These are phyloP conservation scores for Coptotermes formosanus DNA, from an alignment of 1,140 invertebrate genomes.

Conservation along the genomic window DNA sequence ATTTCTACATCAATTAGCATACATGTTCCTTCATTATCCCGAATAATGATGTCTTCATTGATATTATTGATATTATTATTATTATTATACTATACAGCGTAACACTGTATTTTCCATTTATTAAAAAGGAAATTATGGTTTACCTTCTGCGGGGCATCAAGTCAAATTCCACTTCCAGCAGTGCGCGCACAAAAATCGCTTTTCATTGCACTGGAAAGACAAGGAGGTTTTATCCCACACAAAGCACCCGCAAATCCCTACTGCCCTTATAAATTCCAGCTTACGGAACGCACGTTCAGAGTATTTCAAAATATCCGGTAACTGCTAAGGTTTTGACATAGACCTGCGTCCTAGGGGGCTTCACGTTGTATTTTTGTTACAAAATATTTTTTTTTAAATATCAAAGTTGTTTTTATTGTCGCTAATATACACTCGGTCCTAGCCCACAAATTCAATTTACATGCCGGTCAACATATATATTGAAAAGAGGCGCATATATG, in stretches of 20 bases:
- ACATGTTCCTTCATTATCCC: too few species aligned
- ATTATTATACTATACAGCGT: too few species aligned
- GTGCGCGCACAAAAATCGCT: too few species aligned
- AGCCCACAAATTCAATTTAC: neutral
- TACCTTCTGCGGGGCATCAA: too few species aligned
- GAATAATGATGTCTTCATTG: too few species aligned
- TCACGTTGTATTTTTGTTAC: neutral
- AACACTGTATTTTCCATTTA: too few species aligned
- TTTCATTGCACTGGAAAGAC: too few species aligned
- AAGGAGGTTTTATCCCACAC: neutral
- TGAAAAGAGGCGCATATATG: neutral
- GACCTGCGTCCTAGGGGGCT: neutral
- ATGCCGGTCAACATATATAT: neutral
- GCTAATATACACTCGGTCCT: neutral
- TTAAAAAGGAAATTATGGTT: too few species aligned
- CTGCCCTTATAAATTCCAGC: neutral
- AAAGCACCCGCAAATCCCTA: neutral
- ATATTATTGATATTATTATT: too few species aligned
- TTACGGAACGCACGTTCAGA: neutral
- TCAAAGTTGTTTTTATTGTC: neutral
- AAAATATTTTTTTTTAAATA: neutral
- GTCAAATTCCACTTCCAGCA: too few species aligned
- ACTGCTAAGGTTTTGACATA: neutral
- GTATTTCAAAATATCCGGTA: neutral
- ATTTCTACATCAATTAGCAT: too few species aligned